Evolutionary conservation across 2,797 vertebrate species (phyloP), one percentile per base, ranked within the genome.

Genomic region (Anabas testudineus): DNA sequence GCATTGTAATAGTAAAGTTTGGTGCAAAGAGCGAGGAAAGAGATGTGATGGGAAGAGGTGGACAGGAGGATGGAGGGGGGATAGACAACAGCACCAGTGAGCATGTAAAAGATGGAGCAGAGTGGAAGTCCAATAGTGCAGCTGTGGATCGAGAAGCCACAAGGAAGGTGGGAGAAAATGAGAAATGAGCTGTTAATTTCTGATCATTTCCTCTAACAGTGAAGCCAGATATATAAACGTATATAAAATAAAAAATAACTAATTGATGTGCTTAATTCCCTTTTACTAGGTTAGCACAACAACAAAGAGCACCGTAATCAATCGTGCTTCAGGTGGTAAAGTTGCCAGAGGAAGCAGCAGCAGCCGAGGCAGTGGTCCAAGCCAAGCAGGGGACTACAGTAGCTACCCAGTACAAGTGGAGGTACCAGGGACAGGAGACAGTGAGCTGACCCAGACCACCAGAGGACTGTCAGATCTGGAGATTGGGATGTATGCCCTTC

Each of bases 401-500:
- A 94, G 91, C 85, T 93, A 94, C 84, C 97, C 97, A 7, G 71
- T 91, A 0, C 95, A 94, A 42, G 96, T 96, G 69, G 95, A 95
- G 81, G 81, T 95, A 2, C 95, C 95, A 0, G 95, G 91, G 10
- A 87, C 86, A 0, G 90, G 87, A 4, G 91, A 96, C 10, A 90
- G 94, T 0, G 97, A 98, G 84, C 93, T 98, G 16, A 95, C 94
- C 0, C 92, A 96, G 87, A 92, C 93, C 74, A 89, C 95, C 0
- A 92, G 97, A 62, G 97, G 97, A 7, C 86, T 99, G 30, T 97
- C 95, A 0, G 97, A 99, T 87, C 82, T 99, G 76, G 97, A 99
- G 93, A 99, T 99, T 0, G 97, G 97, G 82, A 99, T 99, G 97
- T 99, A 98, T 0, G 97, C 97, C 1, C 95, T 99, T 62, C 91